Evolutionary conservation across 2,797 vertebrate genomes (phyloP).

Genomic region (Eremophila alpestris): DNA sequence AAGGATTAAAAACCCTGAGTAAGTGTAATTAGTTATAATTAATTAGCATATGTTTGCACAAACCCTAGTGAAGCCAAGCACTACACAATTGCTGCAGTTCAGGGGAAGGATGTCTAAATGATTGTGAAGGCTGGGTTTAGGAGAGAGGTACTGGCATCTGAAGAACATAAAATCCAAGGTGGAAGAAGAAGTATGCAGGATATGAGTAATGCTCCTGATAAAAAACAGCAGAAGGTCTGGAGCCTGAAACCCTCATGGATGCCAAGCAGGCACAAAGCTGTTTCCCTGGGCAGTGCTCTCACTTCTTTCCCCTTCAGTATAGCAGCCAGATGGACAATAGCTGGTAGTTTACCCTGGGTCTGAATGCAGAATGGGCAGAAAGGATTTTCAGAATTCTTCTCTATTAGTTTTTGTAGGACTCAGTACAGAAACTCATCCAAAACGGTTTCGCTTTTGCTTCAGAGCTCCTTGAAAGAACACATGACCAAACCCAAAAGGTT

Average conservation of each 20-base stretch:
- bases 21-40: constrained; percentile 19
- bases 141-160: neutral
- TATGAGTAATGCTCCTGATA: neutral
- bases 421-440: neutral
- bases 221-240: constrained; percentile 18
- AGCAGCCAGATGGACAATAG: neutral
- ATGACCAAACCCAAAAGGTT: neutral
- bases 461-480: neutral
- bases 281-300: neutral
- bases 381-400: neutral
- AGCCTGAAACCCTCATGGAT: neutral
- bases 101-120: neutral
- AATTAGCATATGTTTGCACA: constrained; percentile 8
- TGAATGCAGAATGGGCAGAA: neutral
- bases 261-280: neutral
- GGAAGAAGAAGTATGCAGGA: neutral
- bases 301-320: neutral
- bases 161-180: neutral
- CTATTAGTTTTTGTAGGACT: neutral
- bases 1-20: neutral
- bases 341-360: neutral
- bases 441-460: neutral
- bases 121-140: neutral
- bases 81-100: neutral
- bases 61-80: neutral